phyloP scores from a whole-genome alignment of 2,113 vertebrate genomes.

The Narcine bancroftii region DNA sequence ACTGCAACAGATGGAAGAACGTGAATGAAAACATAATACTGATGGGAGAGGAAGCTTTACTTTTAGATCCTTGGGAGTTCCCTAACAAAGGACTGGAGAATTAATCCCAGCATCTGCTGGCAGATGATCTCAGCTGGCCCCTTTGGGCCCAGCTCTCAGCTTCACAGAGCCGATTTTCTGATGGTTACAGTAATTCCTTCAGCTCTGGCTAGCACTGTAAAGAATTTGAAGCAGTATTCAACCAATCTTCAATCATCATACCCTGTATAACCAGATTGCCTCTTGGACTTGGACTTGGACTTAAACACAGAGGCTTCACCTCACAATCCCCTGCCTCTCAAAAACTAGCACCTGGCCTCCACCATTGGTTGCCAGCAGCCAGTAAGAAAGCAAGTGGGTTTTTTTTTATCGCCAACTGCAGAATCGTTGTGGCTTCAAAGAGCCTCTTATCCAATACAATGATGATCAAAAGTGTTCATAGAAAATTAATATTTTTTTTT shows the following conservation, averaged over 20 bases:
- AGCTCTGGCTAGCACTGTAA: too few relatives aligned
- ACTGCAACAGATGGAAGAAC: background rate
- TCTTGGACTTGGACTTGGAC: background rate
- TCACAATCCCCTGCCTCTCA: background rate
- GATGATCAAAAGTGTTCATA: too few relatives aligned
- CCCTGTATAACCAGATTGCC: background rate
- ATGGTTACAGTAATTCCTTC: too few relatives aligned
- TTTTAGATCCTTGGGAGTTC: background rate
- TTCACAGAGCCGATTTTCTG: background rate
- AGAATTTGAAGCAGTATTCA: too few relatives aligned
- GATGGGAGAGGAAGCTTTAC: background rate
- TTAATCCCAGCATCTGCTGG: background rate
- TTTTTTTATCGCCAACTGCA: background rate
- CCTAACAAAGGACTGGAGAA: background rate
- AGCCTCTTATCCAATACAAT: too few relatives aligned
- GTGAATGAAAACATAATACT: background rate
- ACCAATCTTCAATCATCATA: background rate
- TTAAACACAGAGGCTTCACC: too few relatives aligned
- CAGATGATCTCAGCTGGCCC: background rate
- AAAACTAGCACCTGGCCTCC: background rate
- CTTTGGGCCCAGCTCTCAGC: background rate
- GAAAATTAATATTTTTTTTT: too few relatives aligned
- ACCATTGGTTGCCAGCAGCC: background rate
- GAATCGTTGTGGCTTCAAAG: background rate
- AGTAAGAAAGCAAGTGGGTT: background rate